These are phyloP conservation scores for Atherinomorus stipes DNA, from an alignment of 2,113 vertebrate species.

Conservation along the genomic window DNA sequence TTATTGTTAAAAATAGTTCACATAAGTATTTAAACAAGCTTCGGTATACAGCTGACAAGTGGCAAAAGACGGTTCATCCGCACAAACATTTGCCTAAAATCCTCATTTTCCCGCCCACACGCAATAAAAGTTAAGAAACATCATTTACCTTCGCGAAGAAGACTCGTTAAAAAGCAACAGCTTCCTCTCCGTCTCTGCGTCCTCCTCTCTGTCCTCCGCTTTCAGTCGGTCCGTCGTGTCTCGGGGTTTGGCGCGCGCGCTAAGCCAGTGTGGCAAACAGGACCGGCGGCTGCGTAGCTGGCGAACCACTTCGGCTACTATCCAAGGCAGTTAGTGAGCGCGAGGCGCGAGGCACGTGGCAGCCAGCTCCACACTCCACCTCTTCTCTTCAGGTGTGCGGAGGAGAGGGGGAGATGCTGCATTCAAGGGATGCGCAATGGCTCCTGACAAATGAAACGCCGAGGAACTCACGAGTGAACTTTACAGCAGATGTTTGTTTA, in stretches of 20 bases:
- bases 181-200: not conserved
- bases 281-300: constrained; percentile 24
- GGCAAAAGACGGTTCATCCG: not conserved
- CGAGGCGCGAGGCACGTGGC: constrained; percentile 50
- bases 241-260: constrained; percentile 49
- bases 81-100: not conserved
- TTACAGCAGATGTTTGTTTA: not conserved
- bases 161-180: constrained; percentile 22
- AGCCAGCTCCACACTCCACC: not conserved
- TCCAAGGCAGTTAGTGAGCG: constrained; percentile 5
- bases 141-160: constrained; percentile 59
- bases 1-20: too few species aligned
- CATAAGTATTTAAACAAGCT: too few species aligned
- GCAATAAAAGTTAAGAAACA: not conserved
- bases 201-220: not conserved
- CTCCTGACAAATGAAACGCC: not conserved
- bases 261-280: constrained; percentile 8
- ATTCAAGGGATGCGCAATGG: not conserved
- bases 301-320: constrained; percentile 19
- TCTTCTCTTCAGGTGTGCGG: constrained; percentile 29
- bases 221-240: constrained; percentile 13
- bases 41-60: not conserved
- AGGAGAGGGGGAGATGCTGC: not conserved
- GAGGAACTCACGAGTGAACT: not conserved
- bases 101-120: not conserved